These are phyloP conservation scores for Pheosia gnoma DNA, from an alignment of 2,888 invertebrate genomes.

Conservation along the genomic window DNA sequence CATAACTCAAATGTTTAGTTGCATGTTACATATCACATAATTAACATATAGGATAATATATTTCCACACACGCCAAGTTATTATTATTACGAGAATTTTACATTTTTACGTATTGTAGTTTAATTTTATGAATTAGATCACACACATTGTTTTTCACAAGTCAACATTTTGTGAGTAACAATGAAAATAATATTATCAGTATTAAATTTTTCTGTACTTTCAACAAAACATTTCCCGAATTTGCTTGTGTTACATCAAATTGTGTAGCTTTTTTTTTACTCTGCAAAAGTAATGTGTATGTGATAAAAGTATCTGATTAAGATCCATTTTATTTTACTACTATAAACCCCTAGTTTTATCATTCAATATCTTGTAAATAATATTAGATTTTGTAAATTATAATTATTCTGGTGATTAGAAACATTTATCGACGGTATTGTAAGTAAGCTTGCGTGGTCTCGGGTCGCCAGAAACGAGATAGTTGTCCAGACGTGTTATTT, in stretches of 20 bases:
- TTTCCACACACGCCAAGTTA: neutral
- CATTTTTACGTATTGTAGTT: slow-evolving; percentile 15
- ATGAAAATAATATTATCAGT: slow-evolving; percentile 44
- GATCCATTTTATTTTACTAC: slow-evolving; percentile 72
- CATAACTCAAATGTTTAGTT: no score
- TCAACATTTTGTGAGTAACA: slow-evolving; percentile 4
- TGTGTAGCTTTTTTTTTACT: slow-evolving; percentile 56
- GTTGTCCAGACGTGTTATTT: slow-evolving; percentile 44
- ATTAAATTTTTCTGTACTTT: slow-evolving; percentile 61
- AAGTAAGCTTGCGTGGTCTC: slow-evolving; percentile 34
- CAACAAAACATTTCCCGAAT: slow-evolving; percentile 54
- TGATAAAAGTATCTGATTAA: slow-evolving; percentile 76
- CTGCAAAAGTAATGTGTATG: slow-evolving; percentile 68
- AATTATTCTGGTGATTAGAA: slow-evolving; percentile 52
- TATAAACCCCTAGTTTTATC: slow-evolving; percentile 67
- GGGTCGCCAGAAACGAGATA: slow-evolving; percentile 34
- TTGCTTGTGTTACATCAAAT: slow-evolving; percentile 46
- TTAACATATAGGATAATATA: neutral
- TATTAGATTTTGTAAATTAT: slow-evolving; percentile 69
- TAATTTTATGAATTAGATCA: slow-evolving; percentile 42
- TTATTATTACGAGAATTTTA: no score
- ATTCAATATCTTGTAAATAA: slow-evolving; percentile 72
- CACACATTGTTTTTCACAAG: slow-evolving; percentile 9
- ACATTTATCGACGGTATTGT: slow-evolving; percentile 36
- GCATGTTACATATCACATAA: neutral